phyloP scores from a whole-genome alignment of 2,797 vertebrate genomes.

The Channa striata region DNA sequence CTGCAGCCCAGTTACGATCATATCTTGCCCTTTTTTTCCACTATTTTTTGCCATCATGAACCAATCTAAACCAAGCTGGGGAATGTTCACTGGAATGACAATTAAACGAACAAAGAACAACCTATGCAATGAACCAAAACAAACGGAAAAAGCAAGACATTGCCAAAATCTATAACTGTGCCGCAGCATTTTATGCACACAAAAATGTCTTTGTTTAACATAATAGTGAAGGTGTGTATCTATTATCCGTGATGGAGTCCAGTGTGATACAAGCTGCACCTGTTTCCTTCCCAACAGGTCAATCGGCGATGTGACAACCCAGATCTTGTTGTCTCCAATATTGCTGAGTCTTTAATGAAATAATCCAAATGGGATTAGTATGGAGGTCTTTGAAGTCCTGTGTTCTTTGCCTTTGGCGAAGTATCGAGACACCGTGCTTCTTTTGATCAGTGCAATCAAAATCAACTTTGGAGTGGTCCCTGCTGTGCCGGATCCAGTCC shows the following conservation, averaged over 20 bases:
- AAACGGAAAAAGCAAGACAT: conserved; percentile 65
- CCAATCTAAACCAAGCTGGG: conserved; percentile 71
- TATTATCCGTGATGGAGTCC: background rate
- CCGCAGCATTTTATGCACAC: conserved; percentile 53
- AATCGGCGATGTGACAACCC: conserved; percentile 42
- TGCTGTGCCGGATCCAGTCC: conserved; percentile 56
- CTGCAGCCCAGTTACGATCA: conserved; percentile 57
- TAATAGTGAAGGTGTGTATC: conserved; percentile 19
- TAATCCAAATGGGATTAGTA: conserved; percentile 78
- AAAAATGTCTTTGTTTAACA: conserved; percentile 16
- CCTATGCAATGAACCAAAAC: conserved; percentile 74
- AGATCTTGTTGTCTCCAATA: conserved; percentile 44
- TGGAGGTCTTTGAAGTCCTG: conserved; percentile 67
- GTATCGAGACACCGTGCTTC: conserved; percentile 60
- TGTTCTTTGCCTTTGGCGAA: conserved; percentile 48
- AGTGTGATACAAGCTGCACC: conserved; percentile 14
- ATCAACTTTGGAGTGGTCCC: conserved; percentile 66
- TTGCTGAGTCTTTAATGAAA: conserved; percentile 67
- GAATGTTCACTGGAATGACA: conserved; percentile 80
- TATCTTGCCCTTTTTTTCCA: conserved; percentile 65
- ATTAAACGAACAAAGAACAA: conserved; percentile 82
- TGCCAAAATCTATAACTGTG: conserved; percentile 72
- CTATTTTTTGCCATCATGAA: conserved; percentile 74
- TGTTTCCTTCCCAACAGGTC: conserved; percentile 46
- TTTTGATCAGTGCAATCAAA: conserved; percentile 82